These are phyloP conservation scores for Hylomyscus alleni DNA, from an alignment of 2,797 vertebrate genomes.

Conservation along the genomic window DNA sequence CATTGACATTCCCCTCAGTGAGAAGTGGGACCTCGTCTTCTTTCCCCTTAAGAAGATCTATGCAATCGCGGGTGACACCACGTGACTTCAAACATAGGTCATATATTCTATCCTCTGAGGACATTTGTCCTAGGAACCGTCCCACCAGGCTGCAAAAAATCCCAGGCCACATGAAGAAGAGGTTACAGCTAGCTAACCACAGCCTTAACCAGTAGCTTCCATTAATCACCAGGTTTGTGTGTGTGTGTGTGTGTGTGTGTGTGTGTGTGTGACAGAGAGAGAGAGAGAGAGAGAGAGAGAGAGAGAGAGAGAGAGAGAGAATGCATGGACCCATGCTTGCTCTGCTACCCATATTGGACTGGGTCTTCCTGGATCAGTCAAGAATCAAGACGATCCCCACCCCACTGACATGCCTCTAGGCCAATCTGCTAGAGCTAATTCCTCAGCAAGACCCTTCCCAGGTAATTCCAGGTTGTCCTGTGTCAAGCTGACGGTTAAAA, in stretches of 20 bases:
- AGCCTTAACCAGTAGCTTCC: neutral
- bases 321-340: too few species aligned
- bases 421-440: neutral
- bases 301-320: neutral
- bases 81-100: constrained; percentile 14
- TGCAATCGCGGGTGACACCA: neutral
- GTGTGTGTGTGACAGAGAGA: neutral
- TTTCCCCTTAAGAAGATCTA: neutral
- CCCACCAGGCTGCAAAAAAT: neutral
- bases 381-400: neutral
- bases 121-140: neutral
- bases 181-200: neutral
- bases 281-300: neutral
- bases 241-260: neutral
- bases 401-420: neutral
- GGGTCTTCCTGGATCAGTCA: neutral
- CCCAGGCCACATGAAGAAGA: neutral
- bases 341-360: neutral
- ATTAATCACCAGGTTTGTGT: neutral
- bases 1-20: neutral
- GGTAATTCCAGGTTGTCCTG: neutral
- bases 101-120: neutral
- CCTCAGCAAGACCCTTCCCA: neutral
- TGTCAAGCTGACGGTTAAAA: neutral
- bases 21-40: neutral